Evolutionary conservation across 2,888 invertebrate genomes (phyloP).

Genomic region (Caenorhabditis zanzibari): DNA sequence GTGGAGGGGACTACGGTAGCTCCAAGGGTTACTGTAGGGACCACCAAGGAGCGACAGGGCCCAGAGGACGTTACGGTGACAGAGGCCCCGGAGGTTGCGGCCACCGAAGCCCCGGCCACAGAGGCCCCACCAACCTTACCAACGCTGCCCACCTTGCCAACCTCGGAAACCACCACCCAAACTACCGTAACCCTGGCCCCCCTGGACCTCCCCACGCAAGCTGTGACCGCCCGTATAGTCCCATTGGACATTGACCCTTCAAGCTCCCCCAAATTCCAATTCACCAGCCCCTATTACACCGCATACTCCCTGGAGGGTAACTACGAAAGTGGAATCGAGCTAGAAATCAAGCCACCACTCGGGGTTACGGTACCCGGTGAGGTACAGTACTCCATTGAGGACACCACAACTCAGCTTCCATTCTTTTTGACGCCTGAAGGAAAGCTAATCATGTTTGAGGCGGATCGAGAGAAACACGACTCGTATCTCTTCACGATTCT

Average conservation of each 20-base stretch:
- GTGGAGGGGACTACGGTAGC: slow-evolving; percentile 26
- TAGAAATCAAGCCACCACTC: slow-evolving; percentile 75
- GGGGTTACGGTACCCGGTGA: slow-evolving; percentile 27
- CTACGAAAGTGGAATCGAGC: slow-evolving; percentile 74
- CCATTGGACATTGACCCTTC: slow-evolving; percentile 6
- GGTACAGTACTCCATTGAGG: slow-evolving; percentile 62
- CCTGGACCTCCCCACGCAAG: slow-evolving; percentile 11
- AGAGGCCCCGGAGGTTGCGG: too few relatives aligned
- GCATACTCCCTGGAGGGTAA: slow-evolving; percentile 76
- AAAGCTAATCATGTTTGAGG: slow-evolving; percentile 76
- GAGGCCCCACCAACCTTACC: not conserved
- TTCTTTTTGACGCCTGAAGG: slow-evolving; percentile 69
- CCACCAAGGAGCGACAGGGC: not conserved
- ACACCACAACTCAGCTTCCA: slow-evolving; percentile 56
- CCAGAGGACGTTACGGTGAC: not conserved
- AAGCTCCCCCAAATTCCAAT: slow-evolving; percentile 30
- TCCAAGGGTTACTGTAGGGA: slow-evolving; percentile 5
- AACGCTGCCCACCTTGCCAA: not conserved
- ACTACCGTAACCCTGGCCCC: slow-evolving; percentile 38
- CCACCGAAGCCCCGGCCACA: too few relatives aligned
- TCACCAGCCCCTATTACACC: slow-evolving; percentile 60
- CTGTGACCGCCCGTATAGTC: slow-evolving; percentile 16
- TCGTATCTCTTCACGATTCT: slow-evolving; percentile 72
- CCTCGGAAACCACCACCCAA: not conserved
- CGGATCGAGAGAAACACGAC: slow-evolving; percentile 76